These are phyloP conservation scores for Antedon bifida DNA, from an alignment of 35 echinoderm and acorn worm species.

Conservation along the genomic window DNA sequence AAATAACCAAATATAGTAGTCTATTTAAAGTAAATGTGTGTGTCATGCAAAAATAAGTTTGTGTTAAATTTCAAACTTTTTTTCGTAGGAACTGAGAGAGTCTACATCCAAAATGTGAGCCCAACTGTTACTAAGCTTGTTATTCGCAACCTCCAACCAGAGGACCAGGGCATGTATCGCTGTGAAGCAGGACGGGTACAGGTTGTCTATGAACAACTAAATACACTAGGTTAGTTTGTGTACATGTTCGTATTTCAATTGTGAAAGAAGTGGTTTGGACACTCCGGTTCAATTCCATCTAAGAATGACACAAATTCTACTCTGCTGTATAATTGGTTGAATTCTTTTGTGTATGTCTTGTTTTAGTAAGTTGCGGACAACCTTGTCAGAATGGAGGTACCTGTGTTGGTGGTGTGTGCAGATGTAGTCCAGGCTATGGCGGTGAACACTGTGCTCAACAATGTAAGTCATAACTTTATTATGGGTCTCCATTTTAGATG, in stretches of 20 bases:
- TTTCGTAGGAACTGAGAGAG: not conserved
- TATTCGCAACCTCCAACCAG: conserved; percentile 21
- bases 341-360: too few species aligned
- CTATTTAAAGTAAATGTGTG: too few species aligned
- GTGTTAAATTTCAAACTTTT: too few species aligned
- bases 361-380: conserved; percentile 6
- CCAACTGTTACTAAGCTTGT: conserved; percentile 25
- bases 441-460: not conserved
- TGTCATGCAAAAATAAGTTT: too few species aligned
- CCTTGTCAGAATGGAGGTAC: conserved; percentile 2
- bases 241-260: too few species aligned
- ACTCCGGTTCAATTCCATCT: too few species aligned
- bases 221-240: not conserved
- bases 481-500: too few species aligned
- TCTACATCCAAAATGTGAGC: conserved; percentile 25
- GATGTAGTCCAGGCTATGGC: not conserved
- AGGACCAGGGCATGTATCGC: conserved; percentile 42
- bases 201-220: not conserved
- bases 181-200: conserved; percentile 26
- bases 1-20: too few species aligned
- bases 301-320: too few species aligned
- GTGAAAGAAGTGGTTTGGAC: too few species aligned
- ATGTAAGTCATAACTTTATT: too few species aligned
- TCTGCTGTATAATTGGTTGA: too few species aligned
- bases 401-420: not conserved